Evolutionary conservation across 2,888 invertebrate genomes (phyloP), one percentile per base, ranked within the genome.

Genomic region (Xanthia icteritia): DNA sequence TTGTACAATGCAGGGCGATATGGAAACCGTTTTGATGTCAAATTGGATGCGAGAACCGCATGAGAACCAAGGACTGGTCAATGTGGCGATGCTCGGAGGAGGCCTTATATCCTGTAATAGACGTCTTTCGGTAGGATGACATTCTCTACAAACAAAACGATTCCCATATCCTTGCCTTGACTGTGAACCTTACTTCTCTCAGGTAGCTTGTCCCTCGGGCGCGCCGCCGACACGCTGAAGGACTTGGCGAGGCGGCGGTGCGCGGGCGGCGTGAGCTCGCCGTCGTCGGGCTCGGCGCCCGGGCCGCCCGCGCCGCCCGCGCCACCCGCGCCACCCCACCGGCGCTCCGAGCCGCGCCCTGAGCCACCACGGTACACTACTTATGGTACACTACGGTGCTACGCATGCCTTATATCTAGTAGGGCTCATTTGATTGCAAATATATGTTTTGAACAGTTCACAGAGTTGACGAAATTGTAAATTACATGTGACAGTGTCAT

Each of bases 191-290:
- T 95, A 96, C 96, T 94, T 93, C 92, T 93, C 67, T 96, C 96
- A 2, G 89, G 86, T 79, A 90, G 88, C 85, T 93, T 93, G 84
- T 94, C 94, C 5, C 89, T 79, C 66, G 91, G 89, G 73, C 93
- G 91, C 81, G 94, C 92, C 89, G 98, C 97, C 90, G 98, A 98
- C 92, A 98, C 98, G 97, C 98, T 98, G 97, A 99, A 99, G 96
- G 98, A 99, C 97, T 99, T 99, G 92, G 99, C 98, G 94, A 99
- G 97, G 91, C 99, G 98, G 91, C 99, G 97, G 95, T 98, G 98
- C 89, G 98, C 97, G 89, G 99, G 98, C 91, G 98, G 98, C 90
- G 98, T 98, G 85, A 98, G 97, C 90, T 97, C 97, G 86, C 97
- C 97, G 88, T 97, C 97, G 77, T 92, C 94, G 83, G 73, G 91